Conservation (phyloP, 2,888 invertebrate species). For the Drosophila atripex region DNA sequence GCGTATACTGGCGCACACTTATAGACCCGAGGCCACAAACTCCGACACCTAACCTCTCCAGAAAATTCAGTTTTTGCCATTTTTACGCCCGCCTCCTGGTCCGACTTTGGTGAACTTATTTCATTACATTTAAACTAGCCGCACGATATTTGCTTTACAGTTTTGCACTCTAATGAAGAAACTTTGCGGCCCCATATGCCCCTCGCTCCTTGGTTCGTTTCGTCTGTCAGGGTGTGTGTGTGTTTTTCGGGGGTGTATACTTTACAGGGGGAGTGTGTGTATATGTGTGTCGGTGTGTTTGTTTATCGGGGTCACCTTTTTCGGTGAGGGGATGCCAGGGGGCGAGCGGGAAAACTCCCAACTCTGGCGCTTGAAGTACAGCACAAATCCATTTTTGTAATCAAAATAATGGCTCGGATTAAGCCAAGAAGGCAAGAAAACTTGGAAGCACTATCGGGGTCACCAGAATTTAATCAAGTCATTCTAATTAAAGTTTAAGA, state of each 20-base stretch:
- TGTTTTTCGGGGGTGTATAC: neutral
- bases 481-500: neutral
- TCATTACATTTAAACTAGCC: conserved; percentile 66
- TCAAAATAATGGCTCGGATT: conserved; percentile 30
- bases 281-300: conserved; percentile 1
- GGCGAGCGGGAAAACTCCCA: conserved; percentile 61
- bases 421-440: neutral
- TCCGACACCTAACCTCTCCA: conserved; percentile 22
- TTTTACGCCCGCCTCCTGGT: neutral
- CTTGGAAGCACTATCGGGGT: neutral
- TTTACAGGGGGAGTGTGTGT: neutral
- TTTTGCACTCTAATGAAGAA: conserved; percentile 67
- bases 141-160: conserved; percentile 65
- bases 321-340: conserved; percentile 41
- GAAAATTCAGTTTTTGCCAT: neutral
- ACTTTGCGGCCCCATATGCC: conserved; percentile 42
- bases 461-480: neutral
- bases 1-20: neutral
- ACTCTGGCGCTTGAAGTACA: conserved; percentile 36
- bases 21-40: conserved; percentile 4
- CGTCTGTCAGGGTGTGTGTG: too few species aligned
- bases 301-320: conserved; percentile 48
- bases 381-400: conserved; percentile 32
- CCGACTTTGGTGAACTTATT: conserved; percentile 59
- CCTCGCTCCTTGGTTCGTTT: neutral